phyloP scores from a whole-genome alignment of 2,113 vertebrate genomes.

The Acanthisitta chloris region DNA sequence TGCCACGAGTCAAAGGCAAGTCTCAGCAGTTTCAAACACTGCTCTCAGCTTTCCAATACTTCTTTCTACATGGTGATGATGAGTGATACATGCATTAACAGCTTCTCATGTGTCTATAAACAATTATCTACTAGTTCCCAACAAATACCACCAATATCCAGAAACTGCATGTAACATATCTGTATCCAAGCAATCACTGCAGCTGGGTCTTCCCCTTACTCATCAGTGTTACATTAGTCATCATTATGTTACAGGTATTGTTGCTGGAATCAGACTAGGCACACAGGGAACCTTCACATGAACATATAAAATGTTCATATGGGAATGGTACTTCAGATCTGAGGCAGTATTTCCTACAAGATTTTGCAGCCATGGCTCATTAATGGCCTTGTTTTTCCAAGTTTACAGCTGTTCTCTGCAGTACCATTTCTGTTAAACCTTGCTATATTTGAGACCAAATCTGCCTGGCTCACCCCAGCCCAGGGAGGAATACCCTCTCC shows the following conservation, averaged over 20 bases:
- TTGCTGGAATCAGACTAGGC: not conserved
- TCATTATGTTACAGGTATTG: not conserved
- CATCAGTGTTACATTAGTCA: no score
- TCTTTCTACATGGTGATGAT: not conserved
- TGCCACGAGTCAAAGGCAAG: not conserved
- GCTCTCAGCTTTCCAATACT: not conserved
- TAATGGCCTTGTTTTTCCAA: not conserved
- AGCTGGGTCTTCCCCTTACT: not conserved
- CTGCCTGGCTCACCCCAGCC: fast-evolving
- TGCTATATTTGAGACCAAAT: not conserved
- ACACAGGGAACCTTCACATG: not conserved
- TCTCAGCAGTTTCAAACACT: not conserved
- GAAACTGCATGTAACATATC: not conserved
- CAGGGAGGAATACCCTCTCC: not conserved
- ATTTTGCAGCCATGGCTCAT: not conserved
- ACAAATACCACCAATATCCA: not conserved
- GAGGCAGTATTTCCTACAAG: not conserved
- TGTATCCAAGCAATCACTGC: not conserved
- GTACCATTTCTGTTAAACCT: not conserved
- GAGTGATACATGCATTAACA: not conserved
- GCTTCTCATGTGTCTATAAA: not conserved
- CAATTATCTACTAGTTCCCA: not conserved
- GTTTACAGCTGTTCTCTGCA: not conserved
- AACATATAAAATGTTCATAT: not conserved
- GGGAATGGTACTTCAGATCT: not conserved